Evolutionary conservation across 2,797 vertebrate genomes (phyloP).

Genomic region (Tinamus major): DNA sequence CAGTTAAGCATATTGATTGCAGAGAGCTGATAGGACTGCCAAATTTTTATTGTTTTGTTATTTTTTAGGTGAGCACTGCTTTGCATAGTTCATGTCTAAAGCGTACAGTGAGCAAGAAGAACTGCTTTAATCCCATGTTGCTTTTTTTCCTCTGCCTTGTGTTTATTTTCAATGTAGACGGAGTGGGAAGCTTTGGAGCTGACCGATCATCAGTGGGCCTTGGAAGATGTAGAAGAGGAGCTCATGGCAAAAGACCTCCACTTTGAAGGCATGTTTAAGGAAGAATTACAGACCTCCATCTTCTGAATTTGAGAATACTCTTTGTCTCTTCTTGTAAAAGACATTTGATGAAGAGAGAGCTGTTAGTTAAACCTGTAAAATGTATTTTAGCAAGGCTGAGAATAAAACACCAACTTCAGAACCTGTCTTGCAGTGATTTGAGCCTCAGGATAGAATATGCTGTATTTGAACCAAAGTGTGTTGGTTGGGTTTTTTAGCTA

Average conservation of each 20-base stretch:
- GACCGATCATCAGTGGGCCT: constrained; percentile 98
- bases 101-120: not conserved
- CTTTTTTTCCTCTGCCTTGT: not conserved
- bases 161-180: constrained; percentile 80
- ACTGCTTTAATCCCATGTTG: not conserved
- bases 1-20: not conserved
- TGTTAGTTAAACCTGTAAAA: constrained; percentile 32
- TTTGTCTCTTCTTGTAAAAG: constrained; percentile 42
- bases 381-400: constrained; percentile 64
- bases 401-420: constrained; percentile 58
- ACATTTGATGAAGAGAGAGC: constrained; percentile 22
- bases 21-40: not conserved
- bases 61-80: not conserved
- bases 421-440: not conserved
- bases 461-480: not conserved
- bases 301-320: constrained; percentile 81
- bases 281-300: constrained; percentile 94
- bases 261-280: constrained; percentile 97
- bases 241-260: constrained; percentile 96
- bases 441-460: not conserved
- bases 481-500: not conserved
- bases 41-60: not conserved
- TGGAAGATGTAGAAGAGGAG: constrained; percentile 96
- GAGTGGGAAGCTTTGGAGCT: constrained; percentile 98
- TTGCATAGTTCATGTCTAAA: not conserved